These are phyloP conservation scores for Sisyra terminalis DNA, from an alignment of 2,888 invertebrate genomes.

Conservation along the genomic window DNA sequence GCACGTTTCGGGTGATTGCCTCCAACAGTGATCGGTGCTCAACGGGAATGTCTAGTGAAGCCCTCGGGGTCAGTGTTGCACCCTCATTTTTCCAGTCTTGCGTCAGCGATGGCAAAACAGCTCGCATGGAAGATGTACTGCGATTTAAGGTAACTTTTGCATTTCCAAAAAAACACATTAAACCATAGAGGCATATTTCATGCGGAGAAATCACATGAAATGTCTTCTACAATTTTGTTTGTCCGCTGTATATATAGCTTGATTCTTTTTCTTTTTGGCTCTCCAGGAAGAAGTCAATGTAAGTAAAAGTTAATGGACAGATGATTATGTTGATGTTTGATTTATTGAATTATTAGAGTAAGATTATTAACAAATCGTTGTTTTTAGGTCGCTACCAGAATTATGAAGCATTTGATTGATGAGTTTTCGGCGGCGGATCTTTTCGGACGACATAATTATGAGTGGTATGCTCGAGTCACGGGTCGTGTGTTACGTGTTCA, in stretches of 20 bases:
- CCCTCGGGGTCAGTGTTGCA: conserved; percentile 86
- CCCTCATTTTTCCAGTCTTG: conserved; percentile 94
- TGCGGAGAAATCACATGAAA: neutral
- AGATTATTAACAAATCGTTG: conserved; percentile 8
- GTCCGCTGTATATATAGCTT: conserved; percentile 28
- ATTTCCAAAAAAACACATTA: conserved; percentile 1
- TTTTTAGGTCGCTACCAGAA: conserved; percentile 73
- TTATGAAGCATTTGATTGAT: conserved; percentile 94
- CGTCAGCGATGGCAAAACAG: conserved; percentile 86
- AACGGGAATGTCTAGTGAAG: conserved; percentile 91
- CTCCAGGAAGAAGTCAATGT: conserved; percentile 56
- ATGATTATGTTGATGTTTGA: too few relatives aligned
- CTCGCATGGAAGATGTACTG: conserved; percentile 89
- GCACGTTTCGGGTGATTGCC: conserved; percentile 90
- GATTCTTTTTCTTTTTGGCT: conserved; percentile 18
- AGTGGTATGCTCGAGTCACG: conserved; percentile 88
- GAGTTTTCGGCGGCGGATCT: conserved; percentile 92
- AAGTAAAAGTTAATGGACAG: conserved; percentile 32
- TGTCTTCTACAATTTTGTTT: conserved; percentile 1
- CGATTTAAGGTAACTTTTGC: conserved; percentile 60
- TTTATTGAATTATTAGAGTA: conserved; percentile 8
- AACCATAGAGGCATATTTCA: neutral
- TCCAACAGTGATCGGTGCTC: conserved; percentile 79
- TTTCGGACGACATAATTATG: conserved; percentile 88
- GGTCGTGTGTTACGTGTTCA: conserved; percentile 82